These are phyloP conservation scores for Drosophila barbarae DNA, from an alignment of 2,888 invertebrate genomes.

Conservation along the genomic window DNA sequence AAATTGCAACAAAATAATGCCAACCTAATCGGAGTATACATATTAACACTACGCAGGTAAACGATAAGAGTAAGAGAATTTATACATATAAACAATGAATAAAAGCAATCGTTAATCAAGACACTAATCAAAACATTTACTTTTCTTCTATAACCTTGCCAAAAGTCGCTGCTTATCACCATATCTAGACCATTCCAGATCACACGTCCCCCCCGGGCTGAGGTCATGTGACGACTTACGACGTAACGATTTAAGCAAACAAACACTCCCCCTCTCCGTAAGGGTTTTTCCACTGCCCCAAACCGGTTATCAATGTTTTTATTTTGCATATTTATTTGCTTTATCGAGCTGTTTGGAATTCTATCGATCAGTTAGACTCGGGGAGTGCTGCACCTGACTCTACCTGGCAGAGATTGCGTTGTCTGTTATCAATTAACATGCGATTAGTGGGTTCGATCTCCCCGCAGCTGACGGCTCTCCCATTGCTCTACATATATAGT, in stretches of 20 bases:
- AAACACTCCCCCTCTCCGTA: conserved; percentile 18
- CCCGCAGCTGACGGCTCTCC: conserved; percentile 34
- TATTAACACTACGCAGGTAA: conserved; percentile 7
- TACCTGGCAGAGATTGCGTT: conserved; percentile 23
- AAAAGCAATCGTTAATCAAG: conserved; percentile 66
- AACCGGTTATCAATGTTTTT: conserved; percentile 46
- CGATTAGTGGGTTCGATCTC: conserved; percentile 26
- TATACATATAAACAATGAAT: conserved; percentile 38
- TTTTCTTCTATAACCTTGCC: not conserved
- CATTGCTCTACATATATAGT: conserved; percentile 6
- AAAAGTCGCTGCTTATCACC: too few species aligned
- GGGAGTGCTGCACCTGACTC: conserved; percentile 25
- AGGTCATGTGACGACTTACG: conserved; percentile 26
- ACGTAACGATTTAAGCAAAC: conserved; percentile 3
- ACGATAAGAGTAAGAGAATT: conserved; percentile 32
- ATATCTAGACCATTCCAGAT: conserved; percentile 11
- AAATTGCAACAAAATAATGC: conserved; percentile 28
- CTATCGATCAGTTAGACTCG: conserved; percentile 23
- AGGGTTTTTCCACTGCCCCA: conserved; percentile 33
- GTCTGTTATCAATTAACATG: conserved; percentile 46
- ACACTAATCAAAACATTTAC: conserved; percentile 40
- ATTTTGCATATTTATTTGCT: conserved; percentile 28
- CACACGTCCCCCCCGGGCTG: not conserved
- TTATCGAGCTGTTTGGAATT: conserved; percentile 15
- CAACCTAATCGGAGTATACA: conserved; percentile 29